Evolutionary conservation across 2,888 invertebrate genomes (phyloP), one percentile per base, ranked within the genome.

Genomic region (Tuberolachnus salignus): DNA sequence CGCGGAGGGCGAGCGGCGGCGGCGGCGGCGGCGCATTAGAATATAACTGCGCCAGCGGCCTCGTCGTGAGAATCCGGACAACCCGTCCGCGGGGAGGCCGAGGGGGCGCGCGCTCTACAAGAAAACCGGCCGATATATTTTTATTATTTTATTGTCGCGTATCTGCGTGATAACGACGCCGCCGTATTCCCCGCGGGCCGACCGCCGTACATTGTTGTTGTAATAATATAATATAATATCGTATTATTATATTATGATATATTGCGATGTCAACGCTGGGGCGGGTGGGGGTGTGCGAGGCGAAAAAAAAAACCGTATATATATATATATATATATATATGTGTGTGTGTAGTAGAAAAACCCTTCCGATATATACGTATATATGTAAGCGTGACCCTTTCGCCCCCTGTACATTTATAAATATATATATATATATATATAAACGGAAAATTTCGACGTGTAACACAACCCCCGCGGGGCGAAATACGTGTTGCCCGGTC

Each of bases 51-150:
- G 44, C n/a, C 34, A n/a, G 11, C 34, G n/a, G 19, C 34, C 9
- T 34, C 8, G n/a, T 72, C 66, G 66, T 75, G 75, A 66, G 75
- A 75, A 75, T 66, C 66, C 14, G 53, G 55, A 26, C 75, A 75
- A 55, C 55, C 26, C 46, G 66, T 74, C 14, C 34, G 23, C 9
- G n/a, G n/a, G n/a, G n/a, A n/a, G n/a, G n/a, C n/a, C n/a, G n/a
- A n/a, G n/a, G n/a, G n/a, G n/a, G n/a, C 13, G 34, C 34, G 34
- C 0, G n/a, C 11, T n/a, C n/a, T 51, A 64, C 64, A 66, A 74
- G 55, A 46, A 74, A 44, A 26, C 66, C 74, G n/a, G 26, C 19
- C 14, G 44, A 55, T 44, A 23, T 14, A n/a, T 44, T 57, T 44
- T 57, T 57, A 70, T 44, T 55, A 44, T 44, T 21, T 44, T 21